These are phyloP conservation scores for Meloidogyne chitwoodi DNA, from an alignment of 1,140 invertebrate species.

Conservation along the genomic window DNA sequence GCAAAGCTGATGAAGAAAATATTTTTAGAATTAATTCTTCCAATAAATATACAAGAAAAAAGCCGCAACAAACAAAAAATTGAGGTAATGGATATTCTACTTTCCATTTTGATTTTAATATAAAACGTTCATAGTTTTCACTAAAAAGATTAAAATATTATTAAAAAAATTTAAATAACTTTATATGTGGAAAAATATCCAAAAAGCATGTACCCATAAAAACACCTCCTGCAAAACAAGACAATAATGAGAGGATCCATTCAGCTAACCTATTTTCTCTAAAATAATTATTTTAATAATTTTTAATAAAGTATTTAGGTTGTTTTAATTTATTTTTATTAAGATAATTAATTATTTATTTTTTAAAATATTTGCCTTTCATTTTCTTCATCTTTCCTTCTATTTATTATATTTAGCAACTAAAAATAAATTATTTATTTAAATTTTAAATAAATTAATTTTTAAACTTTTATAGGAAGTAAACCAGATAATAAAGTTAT, in stretches of 20 bases:
- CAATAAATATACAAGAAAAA: slow-evolving; percentile 58
- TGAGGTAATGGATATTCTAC: slow-evolving; percentile 48
- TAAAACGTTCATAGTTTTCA: slow-evolving; percentile 37
- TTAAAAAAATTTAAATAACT: slow-evolving; percentile 62
- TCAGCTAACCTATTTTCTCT: slow-evolving; percentile 25
- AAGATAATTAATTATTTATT: too few species aligned
- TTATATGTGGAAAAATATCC: slow-evolving; percentile 80
- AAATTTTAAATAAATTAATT: background rate
- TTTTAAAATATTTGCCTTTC: background rate
- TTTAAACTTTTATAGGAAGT: slow-evolving; percentile 48
- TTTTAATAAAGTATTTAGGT: too few species aligned
- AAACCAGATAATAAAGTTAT: slow-evolving; percentile 49
- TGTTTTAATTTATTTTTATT: too few species aligned
- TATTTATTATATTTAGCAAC: background rate
- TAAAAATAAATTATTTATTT: background rate
- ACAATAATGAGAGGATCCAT: slow-evolving; percentile 64
- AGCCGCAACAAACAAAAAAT: slow-evolving; percentile 53
- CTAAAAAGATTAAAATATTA: slow-evolving; percentile 31
- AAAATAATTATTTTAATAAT: background rate
- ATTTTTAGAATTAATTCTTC: slow-evolving; percentile 51
- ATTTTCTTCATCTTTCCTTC: background rate
- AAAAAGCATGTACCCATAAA: slow-evolving; percentile 75
- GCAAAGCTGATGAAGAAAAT: slow-evolving; percentile 25
- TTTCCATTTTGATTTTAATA: slow-evolving; percentile 22
- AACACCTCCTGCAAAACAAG: slow-evolving; percentile 80